Evolutionary conservation across 2,888 invertebrate genomes (phyloP), one percentile per base, ranked within the genome.

Genomic region (Metopia argyrocephala): DNA sequence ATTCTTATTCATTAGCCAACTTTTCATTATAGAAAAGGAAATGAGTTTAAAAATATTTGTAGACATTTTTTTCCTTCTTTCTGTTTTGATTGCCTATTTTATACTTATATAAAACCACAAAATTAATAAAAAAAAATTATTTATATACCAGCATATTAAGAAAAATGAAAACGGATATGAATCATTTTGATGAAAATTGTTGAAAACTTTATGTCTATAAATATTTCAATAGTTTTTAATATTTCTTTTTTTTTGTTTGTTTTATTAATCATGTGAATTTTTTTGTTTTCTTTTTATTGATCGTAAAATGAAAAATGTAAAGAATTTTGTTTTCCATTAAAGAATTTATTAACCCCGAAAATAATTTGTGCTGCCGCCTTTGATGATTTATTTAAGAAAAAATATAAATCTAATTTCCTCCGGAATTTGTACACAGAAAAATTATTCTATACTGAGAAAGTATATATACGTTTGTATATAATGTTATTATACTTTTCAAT

Each of bases 161-260:
- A 20, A 56, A 68, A 57, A 56, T 57, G 20, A 15, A 25, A 69
- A 25, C 71, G 62, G 71, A 62, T 46, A 21, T 73, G 62, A 62
- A 62, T 62, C 62, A 73, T 46, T 59, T 38, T 38, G 50, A 59
- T 66, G 25, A 38, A 66, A 66, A 52, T 66, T 25, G n/a, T 18
- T 59, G 21, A 66, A 74, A 65, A 28, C 31, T 66, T 65, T 50
- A 50, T 59, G 38, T 50, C 50, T 23, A 50, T 50, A 52, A 38
- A 65, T 25, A 28, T 23, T 65, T 48, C 21, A 65, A 38, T 25
- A 50, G 23, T 57, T 56, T 56, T n/a, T n/a, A n/a, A n/a, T n/a
- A n/a, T n/a, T n/a, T n/a, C n/a, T n/a, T 62, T 62, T 56, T 46
- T 28, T 54, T 6, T 61, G 9, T 54, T n/a, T 7, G 25, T 5